Percentiles rank a stretch among this genome's conserved stretches.
Evolutionary conservation across 2,888 invertebrate species (phyloP).

Genomic region (Chaetogeoica ovagalla): DNA sequence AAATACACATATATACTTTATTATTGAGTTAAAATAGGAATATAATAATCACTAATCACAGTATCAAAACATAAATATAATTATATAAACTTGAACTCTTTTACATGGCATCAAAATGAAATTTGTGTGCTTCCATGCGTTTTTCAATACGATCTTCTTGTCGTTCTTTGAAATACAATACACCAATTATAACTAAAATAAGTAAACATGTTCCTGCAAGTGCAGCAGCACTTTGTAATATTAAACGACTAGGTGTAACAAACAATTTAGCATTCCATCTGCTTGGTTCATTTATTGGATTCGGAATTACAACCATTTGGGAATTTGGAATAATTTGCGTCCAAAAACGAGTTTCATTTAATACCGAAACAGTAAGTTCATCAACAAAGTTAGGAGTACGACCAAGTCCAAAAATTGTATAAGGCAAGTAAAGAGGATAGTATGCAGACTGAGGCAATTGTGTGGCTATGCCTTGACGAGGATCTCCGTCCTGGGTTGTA

Average conservation of each 20-base stretch:
- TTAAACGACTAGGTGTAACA: constrained; percentile 91
- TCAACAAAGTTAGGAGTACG: constrained; percentile 98
- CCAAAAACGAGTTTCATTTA: constrained; percentile 70
- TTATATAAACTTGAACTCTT: constrained; percentile 6
- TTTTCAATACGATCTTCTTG: constrained; percentile 78
- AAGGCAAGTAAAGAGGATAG: constrained; percentile 90
- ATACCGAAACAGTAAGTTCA: constrained; percentile 73
- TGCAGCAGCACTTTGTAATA: constrained; percentile 87
- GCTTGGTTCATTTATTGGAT: constrained; percentile 73
- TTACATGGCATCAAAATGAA: constrained; percentile 86
- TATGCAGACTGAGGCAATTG: constrained; percentile 92
- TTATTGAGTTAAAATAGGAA: constrained; percentile 35
- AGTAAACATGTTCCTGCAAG: constrained; percentile 83
- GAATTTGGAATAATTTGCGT: constrained; percentile 96
- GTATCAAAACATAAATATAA: constrained; percentile 33
- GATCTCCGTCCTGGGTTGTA: constrained; percentile 82
- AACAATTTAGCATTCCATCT: constrained; percentile 90
- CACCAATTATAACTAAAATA: constrained; percentile 80
- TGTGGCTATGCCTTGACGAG: constrained; percentile 78
- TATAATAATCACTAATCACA: constrained; percentile 39
- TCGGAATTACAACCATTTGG: constrained; percentile 93
- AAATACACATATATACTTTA: too few species aligned
- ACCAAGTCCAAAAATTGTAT: constrained; percentile 95
- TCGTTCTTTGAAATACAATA: constrained; percentile 87
- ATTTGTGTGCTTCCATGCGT: constrained; percentile 77